Base-by-base conservation (phyloP, 2,888 invertebrate species). In the Dasypogon diadema region DNA sequence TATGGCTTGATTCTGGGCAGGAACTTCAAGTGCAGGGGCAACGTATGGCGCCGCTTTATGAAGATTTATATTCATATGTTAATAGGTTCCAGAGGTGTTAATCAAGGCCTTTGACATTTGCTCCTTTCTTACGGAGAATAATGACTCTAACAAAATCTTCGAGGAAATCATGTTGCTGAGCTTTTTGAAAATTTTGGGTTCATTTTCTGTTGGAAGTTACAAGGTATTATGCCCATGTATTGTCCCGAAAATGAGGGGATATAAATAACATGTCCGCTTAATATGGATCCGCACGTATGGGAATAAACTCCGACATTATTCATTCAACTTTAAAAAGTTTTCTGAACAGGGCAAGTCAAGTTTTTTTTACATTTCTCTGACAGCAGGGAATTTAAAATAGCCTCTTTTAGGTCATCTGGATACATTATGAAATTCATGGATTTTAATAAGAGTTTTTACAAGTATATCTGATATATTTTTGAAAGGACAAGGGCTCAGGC, bases 1-100 rank as follows among this genome's bases (percentile, higher is more conserved):
- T 77, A 77, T 75, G 63, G 54, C 48, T 21, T 58, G 54, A 60
- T 75, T 75, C 72, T 65, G 73, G 63, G 34, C 75, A 75, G 63
- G 37, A 51, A 37, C 68, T 34, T 54, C 54, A 46, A 46, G 26
- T 70, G 51, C 54, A 14, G 56, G 56, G 65, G 1, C 18, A 16
- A 22, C 42, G 22, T 14, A 22, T n/a, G n/a, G n/a, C 22, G 3
- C 1, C 12, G 21, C 16, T 51, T 34, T 70, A 70, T 54, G 18
- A 34, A 70, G 54, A 70, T 70, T 73, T 73, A 73, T 73, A 42
- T 24, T 56, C 73, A 73, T 56, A 56, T 73, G 42, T 73, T 37
- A 56, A 56, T 73, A 73, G 55, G 34, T 55, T 73, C 56, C 42
- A 42, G 56, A 56, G 73, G 56, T 56, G 73, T 73, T 73, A 73